These are phyloP conservation scores for Sinocyclocheilus anshuiensis DNA, from an alignment of 2,113 vertebrate species.

Conservation along the genomic window DNA sequence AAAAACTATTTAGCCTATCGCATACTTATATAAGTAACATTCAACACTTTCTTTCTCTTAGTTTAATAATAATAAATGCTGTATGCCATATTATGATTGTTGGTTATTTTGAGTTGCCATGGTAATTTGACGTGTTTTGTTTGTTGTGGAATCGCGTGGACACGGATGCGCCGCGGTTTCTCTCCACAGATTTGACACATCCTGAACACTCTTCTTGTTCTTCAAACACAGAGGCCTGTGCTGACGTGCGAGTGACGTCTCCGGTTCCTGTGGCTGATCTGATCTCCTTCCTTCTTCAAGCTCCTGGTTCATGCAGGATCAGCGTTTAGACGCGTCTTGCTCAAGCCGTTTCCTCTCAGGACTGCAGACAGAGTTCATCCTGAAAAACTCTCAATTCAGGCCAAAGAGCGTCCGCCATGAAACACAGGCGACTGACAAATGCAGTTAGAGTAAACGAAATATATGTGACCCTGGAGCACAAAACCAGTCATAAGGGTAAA, in stretches of 20 bases:
- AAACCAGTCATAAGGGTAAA: too few relatives aligned
- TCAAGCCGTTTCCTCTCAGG: not conserved
- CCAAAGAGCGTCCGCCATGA: not conserved
- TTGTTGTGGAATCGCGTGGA: not conserved
- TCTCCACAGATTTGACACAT: not conserved
- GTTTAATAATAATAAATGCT: not conserved
- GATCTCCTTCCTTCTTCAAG: slow-evolving; percentile 4
- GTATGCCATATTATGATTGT: too few relatives aligned
- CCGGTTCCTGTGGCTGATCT: not conserved
- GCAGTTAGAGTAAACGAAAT: not conserved
- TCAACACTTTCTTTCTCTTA: not conserved
- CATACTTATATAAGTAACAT: not conserved
- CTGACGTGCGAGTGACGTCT: not conserved
- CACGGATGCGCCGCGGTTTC: not conserved
- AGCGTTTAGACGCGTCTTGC: not conserved
- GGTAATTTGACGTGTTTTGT: not conserved
- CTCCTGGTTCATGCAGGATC: not conserved
- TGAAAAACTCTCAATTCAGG: not conserved
- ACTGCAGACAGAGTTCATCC: slow-evolving; percentile 1
- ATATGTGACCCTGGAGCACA: too few relatives aligned
- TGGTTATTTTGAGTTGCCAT: not conserved
- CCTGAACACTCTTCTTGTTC: slow-evolving; percentile 1
- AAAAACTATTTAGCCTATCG: too few relatives aligned
- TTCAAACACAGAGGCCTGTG: not conserved
- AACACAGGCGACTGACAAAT: not conserved